A percentile compares a stretch with the other conserved stretches of the same genome.
These are phyloP conservation scores for Ambastaia sidthimunki DNA, from an alignment of 2,797 vertebrate genomes.

Conservation along the genomic window DNA sequence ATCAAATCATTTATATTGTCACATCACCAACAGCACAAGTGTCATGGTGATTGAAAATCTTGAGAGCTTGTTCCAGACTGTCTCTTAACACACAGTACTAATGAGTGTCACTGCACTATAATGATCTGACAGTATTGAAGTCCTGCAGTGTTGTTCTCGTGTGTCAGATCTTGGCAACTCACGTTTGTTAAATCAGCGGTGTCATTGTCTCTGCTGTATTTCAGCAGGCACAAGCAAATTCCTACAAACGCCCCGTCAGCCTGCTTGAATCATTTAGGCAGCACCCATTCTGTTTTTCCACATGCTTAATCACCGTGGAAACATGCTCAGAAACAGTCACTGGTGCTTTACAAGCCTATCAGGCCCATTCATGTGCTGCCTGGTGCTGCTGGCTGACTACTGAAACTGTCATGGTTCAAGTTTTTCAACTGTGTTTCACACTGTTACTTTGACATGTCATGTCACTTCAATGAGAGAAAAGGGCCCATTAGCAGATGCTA, in stretches of 20 bases:
- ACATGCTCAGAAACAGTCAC: slow-evolving; percentile 50
- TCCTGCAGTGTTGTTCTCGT: slow-evolving; percentile 18
- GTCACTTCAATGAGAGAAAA: slow-evolving; percentile 22
- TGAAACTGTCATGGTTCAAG: background rate
- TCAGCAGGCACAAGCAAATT: slow-evolving; percentile 41
- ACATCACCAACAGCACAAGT: too few relatives aligned
- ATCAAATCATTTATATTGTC: too few relatives aligned
- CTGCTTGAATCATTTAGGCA: slow-evolving; percentile 23
- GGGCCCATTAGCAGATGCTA: background rate
- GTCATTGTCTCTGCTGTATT: slow-evolving; percentile 32
- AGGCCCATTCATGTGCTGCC: slow-evolving; percentile 50
- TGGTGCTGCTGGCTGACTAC: slow-evolving; percentile 25
- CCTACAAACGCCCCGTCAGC: slow-evolving; percentile 22
- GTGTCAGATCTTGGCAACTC: slow-evolving; percentile 43
- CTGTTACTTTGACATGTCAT: background rate
- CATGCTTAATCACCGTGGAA: slow-evolving; percentile 55
- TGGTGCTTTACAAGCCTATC: slow-evolving; percentile 35
- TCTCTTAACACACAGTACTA: background rate
- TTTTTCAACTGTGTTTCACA: slow-evolving; percentile 7
- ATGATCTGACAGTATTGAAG: slow-evolving; percentile 15
- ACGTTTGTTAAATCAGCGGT: slow-evolving; percentile 14
- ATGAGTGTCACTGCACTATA: background rate
- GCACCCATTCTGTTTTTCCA: slow-evolving; percentile 53
- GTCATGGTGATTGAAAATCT: too few relatives aligned
- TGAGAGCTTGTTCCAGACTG: too few relatives aligned